Evolutionary conservation across 2,888 invertebrate species (phyloP).

Genomic region (Volucella inanis): DNA sequence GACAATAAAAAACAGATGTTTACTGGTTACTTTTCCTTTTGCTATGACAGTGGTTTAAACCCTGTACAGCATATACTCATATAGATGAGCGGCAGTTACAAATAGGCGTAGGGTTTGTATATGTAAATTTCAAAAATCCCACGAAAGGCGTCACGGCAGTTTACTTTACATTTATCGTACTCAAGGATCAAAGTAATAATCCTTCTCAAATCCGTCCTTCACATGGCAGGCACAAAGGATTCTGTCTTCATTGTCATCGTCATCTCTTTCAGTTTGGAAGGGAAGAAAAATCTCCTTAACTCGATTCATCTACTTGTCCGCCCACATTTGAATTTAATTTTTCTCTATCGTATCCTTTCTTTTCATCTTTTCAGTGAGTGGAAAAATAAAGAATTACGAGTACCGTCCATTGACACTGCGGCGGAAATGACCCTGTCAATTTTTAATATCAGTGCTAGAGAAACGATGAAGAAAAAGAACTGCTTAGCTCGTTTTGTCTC

Average conservation of each 20-base stretch:
- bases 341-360: slow-evolving; percentile 15
- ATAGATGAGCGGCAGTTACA: too few relatives aligned
- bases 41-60: too few relatives aligned
- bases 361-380: not conserved
- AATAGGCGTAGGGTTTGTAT: too few relatives aligned
- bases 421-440: slow-evolving; percentile 30
- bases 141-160: not conserved
- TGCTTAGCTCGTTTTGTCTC: slow-evolving; percentile 21
- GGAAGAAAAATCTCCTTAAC: not conserved
- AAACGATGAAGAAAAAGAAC: not conserved
- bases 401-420: slow-evolving; percentile 11
- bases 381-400: not conserved
- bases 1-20: too few relatives aligned
- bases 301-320: not conserved
- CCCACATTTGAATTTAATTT: slow-evolving; percentile 38
- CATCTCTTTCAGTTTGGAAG: not conserved
- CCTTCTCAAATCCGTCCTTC: slow-evolving; percentile 35
- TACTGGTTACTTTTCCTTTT: too few relatives aligned
- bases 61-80: too few relatives aligned
- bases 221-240: slow-evolving; percentile 47
- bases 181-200: slow-evolving; percentile 51
- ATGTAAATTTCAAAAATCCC: slow-evolving; percentile 8
- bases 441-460: slow-evolving; percentile 35
- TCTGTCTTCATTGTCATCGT: slow-evolving; percentile 21
- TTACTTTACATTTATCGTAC: slow-evolving; percentile 15